Conservation (phyloP, 2,113 vertebrate species). For the Phylloscopus whistleri region DNA sequence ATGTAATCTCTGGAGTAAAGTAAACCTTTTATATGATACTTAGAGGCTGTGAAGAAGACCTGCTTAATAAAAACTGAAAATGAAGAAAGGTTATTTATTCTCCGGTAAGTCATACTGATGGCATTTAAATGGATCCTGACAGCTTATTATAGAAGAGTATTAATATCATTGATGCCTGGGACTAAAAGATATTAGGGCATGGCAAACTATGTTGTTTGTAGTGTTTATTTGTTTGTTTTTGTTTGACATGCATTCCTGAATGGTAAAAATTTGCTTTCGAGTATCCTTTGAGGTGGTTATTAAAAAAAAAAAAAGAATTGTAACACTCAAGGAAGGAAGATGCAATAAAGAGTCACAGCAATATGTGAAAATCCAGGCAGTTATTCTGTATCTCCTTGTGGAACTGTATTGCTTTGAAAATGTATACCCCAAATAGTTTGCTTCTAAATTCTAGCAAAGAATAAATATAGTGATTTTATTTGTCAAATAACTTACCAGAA, state of each 20-base stretch:
- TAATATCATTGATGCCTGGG: not conserved
- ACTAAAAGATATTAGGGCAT: not conserved
- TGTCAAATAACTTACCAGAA: not conserved
- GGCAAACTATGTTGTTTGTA: not conserved
- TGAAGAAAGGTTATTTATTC: not conserved
- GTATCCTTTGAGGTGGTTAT: rapidly evolving
- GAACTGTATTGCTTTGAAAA: not conserved
- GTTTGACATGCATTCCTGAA: not conserved
- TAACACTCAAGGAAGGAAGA: not conserved
- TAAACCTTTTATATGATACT: not conserved
- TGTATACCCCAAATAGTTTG: not conserved
- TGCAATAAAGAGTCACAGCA: not conserved
- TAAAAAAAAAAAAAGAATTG: not conserved
- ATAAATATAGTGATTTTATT: not conserved
- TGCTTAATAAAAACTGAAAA: not conserved
- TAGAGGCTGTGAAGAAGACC: not conserved
- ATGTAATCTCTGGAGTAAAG: not conserved
- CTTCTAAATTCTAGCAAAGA: not conserved
- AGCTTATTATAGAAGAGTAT: not conserved
- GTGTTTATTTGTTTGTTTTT: not conserved
- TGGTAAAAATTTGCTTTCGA: not conserved
- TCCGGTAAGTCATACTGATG: not conserved
- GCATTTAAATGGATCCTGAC: not conserved
- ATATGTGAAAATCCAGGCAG: not conserved
- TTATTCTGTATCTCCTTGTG: not conserved